Evolutionary conservation across 2,888 invertebrate species (phyloP), one percentile per base, ranked within the genome.

Genomic region (Rhogogaster chlorosoma): DNA sequence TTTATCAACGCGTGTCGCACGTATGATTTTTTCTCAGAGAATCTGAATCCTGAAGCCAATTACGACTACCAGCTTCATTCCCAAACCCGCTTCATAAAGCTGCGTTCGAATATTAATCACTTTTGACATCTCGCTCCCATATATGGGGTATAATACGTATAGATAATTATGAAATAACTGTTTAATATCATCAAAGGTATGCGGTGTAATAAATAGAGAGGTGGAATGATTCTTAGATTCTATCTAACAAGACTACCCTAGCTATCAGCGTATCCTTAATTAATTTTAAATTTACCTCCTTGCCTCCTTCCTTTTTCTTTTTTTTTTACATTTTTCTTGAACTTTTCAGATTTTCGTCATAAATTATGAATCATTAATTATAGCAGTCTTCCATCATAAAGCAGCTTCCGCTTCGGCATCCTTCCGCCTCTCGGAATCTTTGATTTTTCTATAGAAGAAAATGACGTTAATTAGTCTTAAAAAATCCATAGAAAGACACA

Each of bases 331-430:
- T 84, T 64, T 84, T 85, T 84, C 64, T 84, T 87, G 85, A 61
- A 84, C 70, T 86, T 83, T 57, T 73, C 82, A 70, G 67, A 80
- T 82, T 86, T 84, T 85, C 42, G 53, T 82, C 71, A 85, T 53
- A 73, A 80, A 73, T 85, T 80, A 82, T 77, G 80, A 82, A 45
- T 70, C 77, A 67, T 85, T 82, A 83, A 84, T 85, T 82, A 42
- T 42, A 77, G 45, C 73, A 86, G 84, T 85, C 84, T 87, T 87
- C 78, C 49, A 86, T 90, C 85, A 92, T 45, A 92, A 87, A 26
- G 89, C 85, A 49, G 87, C 89, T 86, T 92, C 91, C 9, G 88
- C 89, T 86, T 91, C 91, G 6, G 87, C 64, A 26, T 89, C 88
- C 53, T 87, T 88, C 12, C n/a, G 29, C 38, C 87, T 89, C 78